Conservation (phyloP, 2,113 vertebrate species). For the Sterna hirundo region DNA sequence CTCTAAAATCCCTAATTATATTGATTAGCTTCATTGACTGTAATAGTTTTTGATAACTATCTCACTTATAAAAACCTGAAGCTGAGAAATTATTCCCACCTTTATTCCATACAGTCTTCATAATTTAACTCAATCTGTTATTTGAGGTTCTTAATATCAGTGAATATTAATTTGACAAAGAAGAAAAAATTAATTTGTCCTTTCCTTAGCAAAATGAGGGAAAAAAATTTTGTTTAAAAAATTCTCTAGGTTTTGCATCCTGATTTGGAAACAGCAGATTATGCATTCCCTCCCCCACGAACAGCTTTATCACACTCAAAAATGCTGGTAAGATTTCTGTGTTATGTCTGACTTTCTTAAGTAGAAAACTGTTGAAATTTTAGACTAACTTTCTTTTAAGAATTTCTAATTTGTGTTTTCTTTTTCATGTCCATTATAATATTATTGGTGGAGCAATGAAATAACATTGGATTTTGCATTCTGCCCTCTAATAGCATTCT, state of each 20-base stretch:
- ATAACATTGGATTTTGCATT: neutral
- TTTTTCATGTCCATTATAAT: neutral
- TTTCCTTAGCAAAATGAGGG: neutral
- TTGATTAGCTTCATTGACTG: neutral
- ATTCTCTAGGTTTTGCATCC: conserved; percentile 91
- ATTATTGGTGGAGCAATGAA: neutral
- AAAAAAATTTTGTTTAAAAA: neutral
- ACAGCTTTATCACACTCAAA: conserved; percentile 91
- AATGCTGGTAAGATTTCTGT: conserved; percentile 88
- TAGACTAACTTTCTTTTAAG: neutral
- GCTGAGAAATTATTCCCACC: neutral
- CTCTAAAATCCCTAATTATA: neutral
- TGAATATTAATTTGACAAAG: neutral
- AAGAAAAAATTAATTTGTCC: neutral
- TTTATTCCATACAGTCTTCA: neutral
- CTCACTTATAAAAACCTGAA: neutral
- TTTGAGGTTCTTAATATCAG: neutral
- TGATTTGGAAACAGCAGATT: conserved; percentile 96
- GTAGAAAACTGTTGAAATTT: conserved; percentile 1
- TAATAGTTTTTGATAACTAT: neutral
- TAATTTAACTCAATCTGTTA: neutral
- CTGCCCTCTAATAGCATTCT: neutral
- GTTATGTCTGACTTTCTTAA: neutral
- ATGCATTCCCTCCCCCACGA: conserved; percentile 93
- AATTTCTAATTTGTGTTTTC: neutral